Base-by-base conservation (phyloP, 1,140 invertebrate species). In the Drosophila pseudoobscura region DNA sequence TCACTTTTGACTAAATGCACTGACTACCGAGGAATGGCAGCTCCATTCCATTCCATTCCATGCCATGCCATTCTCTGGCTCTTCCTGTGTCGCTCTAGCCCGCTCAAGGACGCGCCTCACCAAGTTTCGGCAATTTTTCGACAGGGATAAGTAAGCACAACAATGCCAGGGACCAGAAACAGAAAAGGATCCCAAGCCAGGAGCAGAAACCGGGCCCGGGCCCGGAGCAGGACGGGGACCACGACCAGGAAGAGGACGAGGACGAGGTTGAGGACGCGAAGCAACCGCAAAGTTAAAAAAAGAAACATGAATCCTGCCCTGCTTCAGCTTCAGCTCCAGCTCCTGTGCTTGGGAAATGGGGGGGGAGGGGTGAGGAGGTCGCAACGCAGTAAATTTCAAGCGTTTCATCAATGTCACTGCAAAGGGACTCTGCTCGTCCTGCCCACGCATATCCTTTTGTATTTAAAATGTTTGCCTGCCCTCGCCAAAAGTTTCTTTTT, bases 1-100 rank as follows among this genome's bases (percentile, higher is more conserved):
- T 88, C 83, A 88, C 83, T 88, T 88, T 87, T 88, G 83, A 87
- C 83, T 87, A 87, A 87, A 88, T 87, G 83, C 83, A 87, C 59
- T 82, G 73, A 50, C 75, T 61, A 46, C 44, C 17, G 44, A 35
- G 43, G 17, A 29, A 26, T 49, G 53, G 61, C n/a, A 49, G 65
- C 51, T 69, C 24, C 50, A 57, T 69, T 61, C 53, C 52, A 52
- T 55, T 49, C 26, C 39, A 44, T 52, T 43, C 47, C 46, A 44
- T 52, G 39, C 47, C 46, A 31, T 59, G 0, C 17, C 3, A 22
- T 1, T 26, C 8, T 2, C 8, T 1, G 52, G 3, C 49, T 35
- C 22, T 6, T 13, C 31, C 20, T 51, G 13, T 24, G 31, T 31
- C 11, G 26, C 31, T 41, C 6, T 29, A 41, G 24, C 41, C 47